A percentile compares a stretch with the other conserved stretches of the same genome.
Conservation (phyloP, 2,797 vertebrate species). For the Dipus sagitta region DNA sequence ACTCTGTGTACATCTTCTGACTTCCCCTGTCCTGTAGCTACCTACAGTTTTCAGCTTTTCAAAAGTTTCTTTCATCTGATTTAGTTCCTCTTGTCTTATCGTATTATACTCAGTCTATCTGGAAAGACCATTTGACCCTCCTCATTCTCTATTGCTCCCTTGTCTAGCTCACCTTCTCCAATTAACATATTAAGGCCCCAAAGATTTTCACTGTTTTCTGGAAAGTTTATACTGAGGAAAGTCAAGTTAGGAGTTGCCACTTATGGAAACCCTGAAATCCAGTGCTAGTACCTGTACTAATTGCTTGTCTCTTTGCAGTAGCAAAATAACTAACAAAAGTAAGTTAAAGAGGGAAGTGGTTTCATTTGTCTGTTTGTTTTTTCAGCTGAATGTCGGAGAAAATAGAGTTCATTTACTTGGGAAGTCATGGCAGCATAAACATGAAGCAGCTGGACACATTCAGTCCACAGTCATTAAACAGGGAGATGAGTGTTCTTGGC, state of each 20-base stretch:
- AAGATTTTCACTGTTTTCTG: neutral
- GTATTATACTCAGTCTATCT: neutral
- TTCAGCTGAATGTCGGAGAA: no score
- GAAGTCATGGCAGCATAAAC: no score
- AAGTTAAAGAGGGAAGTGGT: no score
- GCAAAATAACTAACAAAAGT: no score
- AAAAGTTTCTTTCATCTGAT: neutral
- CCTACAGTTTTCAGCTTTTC: neutral
- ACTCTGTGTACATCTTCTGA: neutral
- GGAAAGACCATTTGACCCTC: neutral
- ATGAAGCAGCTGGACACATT: no score
- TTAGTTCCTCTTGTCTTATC: neutral
- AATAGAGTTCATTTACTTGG: no score
- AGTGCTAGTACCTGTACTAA: neutral
- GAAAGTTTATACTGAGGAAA: neutral
- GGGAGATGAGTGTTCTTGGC: no score
- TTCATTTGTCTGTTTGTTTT: no score
- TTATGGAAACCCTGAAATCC: neutral
- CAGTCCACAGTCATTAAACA: no score
- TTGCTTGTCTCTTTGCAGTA: no score
- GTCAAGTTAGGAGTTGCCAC: neutral
- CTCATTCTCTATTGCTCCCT: neutral
- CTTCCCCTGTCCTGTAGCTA: neutral
- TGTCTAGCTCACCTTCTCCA: neutral
- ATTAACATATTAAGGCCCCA: neutral